Evolutionary conservation across 1,140 invertebrate genomes (phyloP), one percentile per base, ranked within the genome.

Genomic region (Drosophila kurseongensis): DNA sequence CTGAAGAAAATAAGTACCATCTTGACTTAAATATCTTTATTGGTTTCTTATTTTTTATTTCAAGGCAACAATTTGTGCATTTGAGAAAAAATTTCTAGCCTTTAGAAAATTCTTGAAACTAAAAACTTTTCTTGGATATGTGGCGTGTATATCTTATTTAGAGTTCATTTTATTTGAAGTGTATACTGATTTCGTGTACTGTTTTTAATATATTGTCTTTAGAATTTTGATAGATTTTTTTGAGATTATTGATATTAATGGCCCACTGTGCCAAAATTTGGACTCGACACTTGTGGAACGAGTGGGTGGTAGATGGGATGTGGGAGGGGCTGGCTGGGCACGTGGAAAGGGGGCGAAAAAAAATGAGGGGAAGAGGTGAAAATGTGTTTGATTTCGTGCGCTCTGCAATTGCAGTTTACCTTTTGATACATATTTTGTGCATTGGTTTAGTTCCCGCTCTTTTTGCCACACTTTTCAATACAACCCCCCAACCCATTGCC

Each of bases 371-470:
- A 3, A 10, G 35, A 16, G 29, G 13, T 0, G 14, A 14, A 42
- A 50, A 58, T 50, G 51, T 38, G 54, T 68, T 50, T 51, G 59
- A 59, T 41, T 27, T 68, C 44, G 41, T 71, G 56, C 71, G 56
- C 48, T 62, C 48, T 57, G 56, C 48, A 61, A 73, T 60, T 73
- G 67, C 71, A 74, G 68, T 54, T 74, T 74, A 51, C 69, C 58
- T 75, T 41, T 38, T 56, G 45, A 54, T 65, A 61, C 69, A 77
- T 76, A 73, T 85, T 85, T 85, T 86, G 82, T 85, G 83, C 61
- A 85, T 82, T 86, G 82, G 75, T 86, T 86, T 86, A 59, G 73
- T 44, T 36, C 23, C 44, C 42, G 14, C 18, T 18, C 10, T 32
- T 8, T 36, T 18, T 18, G 35, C 32, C 10, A 9, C 18, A 32